Conservation (phyloP, 2,797 vertebrate genomes). For the Urocyon cinereoargenteus region DNA sequence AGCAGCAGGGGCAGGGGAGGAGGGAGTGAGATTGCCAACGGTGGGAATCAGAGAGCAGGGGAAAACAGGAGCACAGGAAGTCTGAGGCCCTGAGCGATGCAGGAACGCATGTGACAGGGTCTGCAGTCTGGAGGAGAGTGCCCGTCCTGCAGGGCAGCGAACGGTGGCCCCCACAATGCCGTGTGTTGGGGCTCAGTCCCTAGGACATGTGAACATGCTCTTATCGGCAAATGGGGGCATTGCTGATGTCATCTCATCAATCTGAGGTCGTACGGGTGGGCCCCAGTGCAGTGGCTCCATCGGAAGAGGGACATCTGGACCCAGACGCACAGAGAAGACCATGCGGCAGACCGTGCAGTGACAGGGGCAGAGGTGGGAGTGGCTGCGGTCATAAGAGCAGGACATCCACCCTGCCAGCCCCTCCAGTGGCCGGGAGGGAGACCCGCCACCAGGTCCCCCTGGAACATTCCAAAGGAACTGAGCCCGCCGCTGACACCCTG, state of each 20-base stretch:
- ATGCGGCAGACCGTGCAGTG: not conserved
- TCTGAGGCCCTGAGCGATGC: not conserved
- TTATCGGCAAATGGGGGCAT: not conserved
- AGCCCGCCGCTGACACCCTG: not conserved
- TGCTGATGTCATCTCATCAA: not conserved
- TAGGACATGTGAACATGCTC: no score
- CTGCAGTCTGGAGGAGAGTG: rapidly evolving
- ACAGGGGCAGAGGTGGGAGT: not conserved
- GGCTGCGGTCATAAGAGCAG: not conserved
- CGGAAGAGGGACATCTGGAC: not conserved
- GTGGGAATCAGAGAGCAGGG: not conserved
- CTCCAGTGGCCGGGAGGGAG: not conserved
- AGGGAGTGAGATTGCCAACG: not conserved
- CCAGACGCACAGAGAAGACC: not conserved
- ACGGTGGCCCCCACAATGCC: rapidly evolving
- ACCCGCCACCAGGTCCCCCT: rapidly evolving
- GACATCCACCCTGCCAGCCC: not conserved
- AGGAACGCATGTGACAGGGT: rapidly evolving
- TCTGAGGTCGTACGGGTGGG: not conserved
- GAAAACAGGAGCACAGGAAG: not conserved
- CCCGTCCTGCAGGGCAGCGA: rapidly evolving
- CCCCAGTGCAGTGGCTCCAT: not conserved
- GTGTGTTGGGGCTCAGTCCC: not conserved
- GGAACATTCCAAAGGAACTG: not conserved
- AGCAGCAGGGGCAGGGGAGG: not conserved